Evolutionary conservation across 2,888 invertebrate genomes (phyloP).

Genomic region (Oligia latruncula): DNA sequence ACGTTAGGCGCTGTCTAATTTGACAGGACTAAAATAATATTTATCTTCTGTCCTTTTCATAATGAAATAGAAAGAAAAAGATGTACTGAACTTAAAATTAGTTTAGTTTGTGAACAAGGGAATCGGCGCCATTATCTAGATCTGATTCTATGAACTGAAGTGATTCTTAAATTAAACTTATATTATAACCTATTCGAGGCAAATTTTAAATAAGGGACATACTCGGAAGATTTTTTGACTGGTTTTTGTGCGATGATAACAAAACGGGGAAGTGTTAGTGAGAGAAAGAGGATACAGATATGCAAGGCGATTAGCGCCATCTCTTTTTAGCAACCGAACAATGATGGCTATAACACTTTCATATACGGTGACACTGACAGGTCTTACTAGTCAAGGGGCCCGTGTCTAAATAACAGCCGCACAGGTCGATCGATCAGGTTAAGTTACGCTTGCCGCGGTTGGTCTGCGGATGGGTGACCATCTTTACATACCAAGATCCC

Average conservation of each 20-base stretch:
- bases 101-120: no score
- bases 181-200: constrained; percentile 1
- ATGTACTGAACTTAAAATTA: no score
- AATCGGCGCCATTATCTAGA: constrained; percentile 21
- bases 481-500: no score
- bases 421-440: no score
- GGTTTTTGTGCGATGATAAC: not conserved
- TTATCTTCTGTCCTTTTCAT: no score
- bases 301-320: constrained; percentile 5
- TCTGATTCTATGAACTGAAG: constrained; percentile 24
- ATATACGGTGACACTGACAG: not conserved
- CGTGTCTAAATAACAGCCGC: no score
- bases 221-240: not conserved
- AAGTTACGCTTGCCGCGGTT: no score
- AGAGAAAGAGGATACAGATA: not conserved
- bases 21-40: no score
- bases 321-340: not conserved
- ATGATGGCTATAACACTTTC: not conserved
- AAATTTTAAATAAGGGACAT: not conserved
- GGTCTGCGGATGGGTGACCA: no score
- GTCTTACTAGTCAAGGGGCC: not conserved
- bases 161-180: constrained; percentile 15
- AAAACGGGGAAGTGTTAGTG: not conserved
- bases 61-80: no score
- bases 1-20: no score